Conservation (phyloP, 2,113 vertebrate genomes). For the Plotosus lineatus region DNA sequence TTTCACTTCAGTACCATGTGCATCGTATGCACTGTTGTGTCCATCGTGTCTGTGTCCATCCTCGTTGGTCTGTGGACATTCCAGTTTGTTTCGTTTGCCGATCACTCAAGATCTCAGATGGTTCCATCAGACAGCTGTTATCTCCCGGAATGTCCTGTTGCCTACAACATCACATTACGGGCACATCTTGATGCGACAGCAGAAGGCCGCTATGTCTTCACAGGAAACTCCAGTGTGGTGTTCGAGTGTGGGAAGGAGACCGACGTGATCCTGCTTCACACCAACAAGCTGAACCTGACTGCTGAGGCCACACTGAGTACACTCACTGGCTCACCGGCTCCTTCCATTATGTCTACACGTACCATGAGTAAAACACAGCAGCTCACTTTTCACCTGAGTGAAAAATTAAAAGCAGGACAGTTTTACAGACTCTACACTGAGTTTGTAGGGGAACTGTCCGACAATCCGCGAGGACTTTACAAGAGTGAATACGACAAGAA, state of each 20-base stretch:
- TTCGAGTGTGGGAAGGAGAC: constrained; percentile 78
- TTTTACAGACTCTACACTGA: constrained; percentile 70
- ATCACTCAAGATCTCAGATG: not conserved
- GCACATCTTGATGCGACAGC: not conserved
- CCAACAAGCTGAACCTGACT: constrained; percentile 82
- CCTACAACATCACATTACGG: constrained; percentile 50
- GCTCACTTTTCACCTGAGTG: constrained; percentile 74
- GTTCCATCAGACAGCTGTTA: constrained; percentile 64
- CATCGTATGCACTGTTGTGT: constrained; percentile 68
- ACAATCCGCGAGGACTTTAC: constrained; percentile 87
- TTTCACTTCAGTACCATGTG: constrained; percentile 77
- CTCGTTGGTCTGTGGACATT: constrained; percentile 77
- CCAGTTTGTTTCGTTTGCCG: constrained; percentile 4
- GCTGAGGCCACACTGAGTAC: constrained; percentile 70
- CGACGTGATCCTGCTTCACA: constrained; percentile 84
- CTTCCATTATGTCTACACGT: constrained; percentile 55
- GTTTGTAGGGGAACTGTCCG: constrained; percentile 82
- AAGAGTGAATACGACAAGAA: constrained; percentile 81
- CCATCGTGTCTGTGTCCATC: constrained; percentile 68
- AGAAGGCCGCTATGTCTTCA: constrained; percentile 67
- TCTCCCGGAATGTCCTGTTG: constrained; percentile 68
- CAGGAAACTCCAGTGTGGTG: constrained; percentile 73
- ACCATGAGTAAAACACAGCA: constrained; percentile 72
- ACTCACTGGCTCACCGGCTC: accelerated
- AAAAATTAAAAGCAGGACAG: constrained; percentile 47